Conservation (phyloP, 2,888 invertebrate species). For the Sturmia bella region DNA sequence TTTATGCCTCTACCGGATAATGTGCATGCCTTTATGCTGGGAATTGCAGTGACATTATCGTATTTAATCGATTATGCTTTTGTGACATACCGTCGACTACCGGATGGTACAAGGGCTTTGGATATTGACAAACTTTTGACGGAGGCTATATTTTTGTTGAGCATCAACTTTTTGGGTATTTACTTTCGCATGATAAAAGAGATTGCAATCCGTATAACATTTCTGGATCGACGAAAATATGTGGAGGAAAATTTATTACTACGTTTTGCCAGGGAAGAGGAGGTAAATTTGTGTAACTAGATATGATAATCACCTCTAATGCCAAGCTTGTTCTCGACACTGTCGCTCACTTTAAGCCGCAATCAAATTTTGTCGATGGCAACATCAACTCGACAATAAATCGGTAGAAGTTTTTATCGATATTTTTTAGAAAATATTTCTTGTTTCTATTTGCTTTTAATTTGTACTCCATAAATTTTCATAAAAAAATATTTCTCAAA, state of each 20-base stretch:
- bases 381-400: too few species aligned
- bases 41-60: constrained; percentile 85
- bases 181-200: constrained; percentile 94
- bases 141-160: constrained; percentile 84
- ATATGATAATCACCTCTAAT: background rate
- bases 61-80: constrained; percentile 85
- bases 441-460: too few species aligned
- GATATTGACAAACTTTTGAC: constrained; percentile 83
- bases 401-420: too few species aligned
- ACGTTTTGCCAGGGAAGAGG: constrained; percentile 92
- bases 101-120: constrained; percentile 76
- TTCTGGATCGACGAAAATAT: constrained; percentile 92
- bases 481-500: too few species aligned
- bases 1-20: constrained; percentile 91
- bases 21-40: constrained; percentile 87
- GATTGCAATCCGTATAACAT: constrained; percentile 92
- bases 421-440: too few species aligned
- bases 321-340: too few species aligned
- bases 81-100: constrained; percentile 82
- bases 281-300: constrained; percentile 83
- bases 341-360: too few species aligned
- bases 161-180: constrained; percentile 91
- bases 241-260: constrained; percentile 92
- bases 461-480: too few species aligned
- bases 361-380: too few species aligned